phyloP scores from a whole-genome alignment of 1,140 invertebrate species.

The Branchinecta lynchi region DNA sequence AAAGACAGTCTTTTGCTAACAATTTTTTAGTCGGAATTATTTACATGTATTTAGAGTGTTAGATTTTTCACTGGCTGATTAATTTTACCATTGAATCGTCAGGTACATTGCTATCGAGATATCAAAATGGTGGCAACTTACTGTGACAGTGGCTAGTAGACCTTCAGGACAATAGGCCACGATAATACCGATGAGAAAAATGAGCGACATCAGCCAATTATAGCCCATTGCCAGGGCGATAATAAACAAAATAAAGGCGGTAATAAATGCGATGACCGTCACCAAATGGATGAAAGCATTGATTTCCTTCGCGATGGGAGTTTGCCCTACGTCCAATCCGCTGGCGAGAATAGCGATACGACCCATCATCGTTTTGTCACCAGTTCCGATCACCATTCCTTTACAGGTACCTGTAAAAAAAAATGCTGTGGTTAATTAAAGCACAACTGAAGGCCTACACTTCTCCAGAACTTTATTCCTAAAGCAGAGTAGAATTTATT shows the following conservation, averaged over 20 bases:
- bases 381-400: constrained; percentile 44
- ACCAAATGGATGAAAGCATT: constrained; percentile 37
- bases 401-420: constrained; percentile 31
- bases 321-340: constrained; percentile 41
- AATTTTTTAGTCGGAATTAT: too few species aligned
- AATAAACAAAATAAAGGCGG: constrained; percentile 44
- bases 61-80: too few species aligned
- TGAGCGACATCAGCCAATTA: constrained; percentile 20
- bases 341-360: constrained; percentile 45
- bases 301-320: constrained; percentile 46
- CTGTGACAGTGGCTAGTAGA: constrained; percentile 33
- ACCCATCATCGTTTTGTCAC: constrained; percentile 47
- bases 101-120: not conserved
- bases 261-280: constrained; percentile 35
- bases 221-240: constrained; percentile 36
- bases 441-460: not conserved
- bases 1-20: too few species aligned
- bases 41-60: too few species aligned
- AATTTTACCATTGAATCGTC: too few species aligned
- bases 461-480: too few species aligned
- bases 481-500: too few species aligned
- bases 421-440: constrained; percentile 16
- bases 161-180: constrained; percentile 34
- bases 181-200: constrained; percentile 29
- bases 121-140: constrained; percentile 24